Percentiles rank a stretch among this genome's conserved stretches.
Conservation (phyloP, 2,888 invertebrate genomes). For the Malacosoma neustria region DNA sequence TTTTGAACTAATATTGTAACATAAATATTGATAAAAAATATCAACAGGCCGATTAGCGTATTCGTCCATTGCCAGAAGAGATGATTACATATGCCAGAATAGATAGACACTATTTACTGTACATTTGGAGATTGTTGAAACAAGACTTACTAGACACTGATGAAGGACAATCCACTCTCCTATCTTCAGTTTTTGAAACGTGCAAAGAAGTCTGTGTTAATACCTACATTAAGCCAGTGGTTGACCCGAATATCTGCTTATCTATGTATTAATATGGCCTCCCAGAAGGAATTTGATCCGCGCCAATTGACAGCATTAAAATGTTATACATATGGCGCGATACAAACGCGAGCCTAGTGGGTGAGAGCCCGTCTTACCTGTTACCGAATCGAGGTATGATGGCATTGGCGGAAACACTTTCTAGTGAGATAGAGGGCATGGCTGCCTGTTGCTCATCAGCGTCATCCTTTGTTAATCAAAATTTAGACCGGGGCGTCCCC, state of each 20-base stretch:
- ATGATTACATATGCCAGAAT: slow-evolving; percentile 89
- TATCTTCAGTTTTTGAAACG: slow-evolving; percentile 81
- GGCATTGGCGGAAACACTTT: too few relatives aligned
- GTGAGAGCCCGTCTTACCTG: too few relatives aligned
- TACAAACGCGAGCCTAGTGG: slow-evolving; percentile 85
- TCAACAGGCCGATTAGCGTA: slow-evolving; percentile 97
- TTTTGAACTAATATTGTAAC: slow-evolving; percentile 86
- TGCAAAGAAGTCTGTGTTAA: slow-evolving; percentile 83
- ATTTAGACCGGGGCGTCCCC: too few relatives aligned
- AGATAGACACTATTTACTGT: slow-evolving; percentile 96
- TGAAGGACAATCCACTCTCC: slow-evolving; percentile 74
- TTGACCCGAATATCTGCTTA: slow-evolving; percentile 81
- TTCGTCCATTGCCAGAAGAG: slow-evolving; percentile 88
- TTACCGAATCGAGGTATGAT: too few relatives aligned
- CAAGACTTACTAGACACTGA: slow-evolving; percentile 78
- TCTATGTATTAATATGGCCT: slow-evolving; percentile 85
- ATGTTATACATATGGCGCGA: slow-evolving; percentile 94
- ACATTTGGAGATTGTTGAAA: slow-evolving; percentile 87
- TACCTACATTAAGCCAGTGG: slow-evolving; percentile 86
- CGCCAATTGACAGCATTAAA: slow-evolving; percentile 88
- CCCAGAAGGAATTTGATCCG: slow-evolving; percentile 87
- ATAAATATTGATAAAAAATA: slow-evolving; percentile 88
- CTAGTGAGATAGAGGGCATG: too few relatives aligned
- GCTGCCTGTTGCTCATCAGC: too few relatives aligned
- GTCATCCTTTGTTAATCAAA: too few relatives aligned